These are phyloP conservation scores for Hydrocynus forskahlii DNA, from an alignment of 2,797 vertebrate species.

Conservation along the genomic window DNA sequence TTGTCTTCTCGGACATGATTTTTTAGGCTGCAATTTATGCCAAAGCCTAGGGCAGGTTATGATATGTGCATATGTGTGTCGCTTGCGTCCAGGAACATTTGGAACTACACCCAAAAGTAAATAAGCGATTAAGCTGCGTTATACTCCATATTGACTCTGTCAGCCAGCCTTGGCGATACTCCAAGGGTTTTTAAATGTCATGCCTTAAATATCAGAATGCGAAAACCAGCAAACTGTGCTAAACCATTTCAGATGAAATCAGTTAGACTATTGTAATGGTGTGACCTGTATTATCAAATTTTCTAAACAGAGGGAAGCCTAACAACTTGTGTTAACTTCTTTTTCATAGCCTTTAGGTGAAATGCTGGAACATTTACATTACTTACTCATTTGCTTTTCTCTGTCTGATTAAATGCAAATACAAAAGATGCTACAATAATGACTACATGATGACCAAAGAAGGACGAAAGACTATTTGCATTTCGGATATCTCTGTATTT, in stretches of 20 bases:
- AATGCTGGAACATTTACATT: background rate
- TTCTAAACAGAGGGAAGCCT: background rate
- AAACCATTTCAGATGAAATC: too few species aligned
- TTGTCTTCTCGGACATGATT: too few species aligned
- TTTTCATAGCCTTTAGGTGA: background rate
- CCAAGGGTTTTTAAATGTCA: background rate
- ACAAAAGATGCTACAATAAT: background rate
- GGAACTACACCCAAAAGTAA: too few species aligned
- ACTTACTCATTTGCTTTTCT: background rate
- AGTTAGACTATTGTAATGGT: too few species aligned
- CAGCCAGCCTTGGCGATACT: background rate
- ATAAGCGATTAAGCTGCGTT: too few species aligned
- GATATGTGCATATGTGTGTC: too few species aligned
- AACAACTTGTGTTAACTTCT: background rate
- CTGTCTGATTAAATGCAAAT: constrained; percentile 18
- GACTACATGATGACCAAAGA: background rate
- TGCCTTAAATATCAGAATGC: background rate
- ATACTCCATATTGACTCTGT: background rate
- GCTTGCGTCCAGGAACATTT: too few species aligned
- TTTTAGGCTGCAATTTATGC: too few species aligned
- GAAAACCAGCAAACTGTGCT: background rate
- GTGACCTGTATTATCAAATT: background rate
- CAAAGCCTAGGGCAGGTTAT: too few species aligned
- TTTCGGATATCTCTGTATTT: constrained; percentile 32
- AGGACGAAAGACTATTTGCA: constrained; percentile 38